These are phyloP conservation scores for Drosophila kanekoi DNA, from an alignment of 2,888 invertebrate genomes.

Conservation along the genomic window DNA sequence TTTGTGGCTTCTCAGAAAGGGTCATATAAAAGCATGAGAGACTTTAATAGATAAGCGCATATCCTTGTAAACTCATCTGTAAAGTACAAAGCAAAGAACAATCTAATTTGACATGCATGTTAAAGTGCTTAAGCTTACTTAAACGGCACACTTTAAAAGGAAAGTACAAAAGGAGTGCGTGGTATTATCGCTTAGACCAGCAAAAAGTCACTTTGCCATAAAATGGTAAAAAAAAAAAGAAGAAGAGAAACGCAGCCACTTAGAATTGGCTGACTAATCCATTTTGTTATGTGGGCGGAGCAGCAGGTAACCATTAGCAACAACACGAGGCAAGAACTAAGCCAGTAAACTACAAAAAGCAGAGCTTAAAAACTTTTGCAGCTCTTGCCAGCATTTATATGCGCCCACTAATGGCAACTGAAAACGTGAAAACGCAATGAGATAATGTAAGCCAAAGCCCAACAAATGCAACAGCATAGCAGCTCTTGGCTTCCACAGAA, in stretches of 20 bases:
- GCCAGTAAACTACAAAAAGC: constrained; percentile 22
- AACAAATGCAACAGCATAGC: constrained; percentile 3
- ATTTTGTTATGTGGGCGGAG: neutral
- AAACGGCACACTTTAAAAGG: neutral
- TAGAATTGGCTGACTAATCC: constrained; percentile 34
- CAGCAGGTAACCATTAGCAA: constrained; percentile 36
- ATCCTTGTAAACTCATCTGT: neutral
- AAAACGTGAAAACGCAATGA: constrained; percentile 43
- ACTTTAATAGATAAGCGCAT: too few relatives aligned
- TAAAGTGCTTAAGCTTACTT: neutral
- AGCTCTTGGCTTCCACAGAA: constrained; percentile 27
- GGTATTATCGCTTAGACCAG: neutral
- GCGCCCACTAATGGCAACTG: constrained; percentile 39
- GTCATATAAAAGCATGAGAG: too few relatives aligned
- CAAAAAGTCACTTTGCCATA: neutral
- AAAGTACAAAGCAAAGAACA: neutral
- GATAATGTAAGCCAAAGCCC: constrained; percentile 49
- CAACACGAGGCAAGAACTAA: constrained; percentile 23
- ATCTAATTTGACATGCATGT: neutral
- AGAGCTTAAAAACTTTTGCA: constrained; percentile 34
- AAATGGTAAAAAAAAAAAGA: neutral
- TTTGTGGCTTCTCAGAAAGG: too few relatives aligned
- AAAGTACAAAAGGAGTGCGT: neutral
- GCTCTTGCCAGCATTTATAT: constrained; percentile 45
- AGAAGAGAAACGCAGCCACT: constrained; percentile 27